phyloP scores from a whole-genome alignment of 1,140 invertebrate genomes.

The Bombus pyrosoma region DNA sequence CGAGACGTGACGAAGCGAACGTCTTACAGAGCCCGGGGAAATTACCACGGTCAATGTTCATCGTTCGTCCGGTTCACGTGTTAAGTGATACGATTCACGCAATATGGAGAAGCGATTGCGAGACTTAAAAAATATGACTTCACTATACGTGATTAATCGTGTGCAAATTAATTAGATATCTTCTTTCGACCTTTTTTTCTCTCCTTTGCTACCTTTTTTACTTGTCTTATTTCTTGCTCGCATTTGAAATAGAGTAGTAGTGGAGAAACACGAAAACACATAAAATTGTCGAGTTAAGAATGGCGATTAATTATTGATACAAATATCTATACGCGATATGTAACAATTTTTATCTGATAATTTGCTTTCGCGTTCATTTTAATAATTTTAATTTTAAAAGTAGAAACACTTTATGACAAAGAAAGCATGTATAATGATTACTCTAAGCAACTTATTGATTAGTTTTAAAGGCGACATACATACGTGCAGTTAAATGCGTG shows the following conservation, averaged over 20 bases:
- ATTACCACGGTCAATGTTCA: constrained; percentile 73
- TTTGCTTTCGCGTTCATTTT: background rate
- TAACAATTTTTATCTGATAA: background rate
- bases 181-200: background rate
- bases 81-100: constrained; percentile 25
- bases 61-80: constrained; percentile 40
- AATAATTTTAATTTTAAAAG: background rate
- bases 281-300: background rate
- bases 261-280: background rate
- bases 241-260: background rate
- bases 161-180: background rate
- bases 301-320: background rate
- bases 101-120: constrained; percentile 12
- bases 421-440: background rate
- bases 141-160: background rate
- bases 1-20: constrained; percentile 52
- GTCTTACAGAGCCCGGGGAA: constrained; percentile 64
- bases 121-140: background rate
- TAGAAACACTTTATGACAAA: background rate
- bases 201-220: background rate
- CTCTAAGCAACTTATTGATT: constrained; percentile 38
- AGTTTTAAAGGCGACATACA: constrained; percentile 17
- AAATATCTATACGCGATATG: background rate
- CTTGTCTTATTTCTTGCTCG: background rate
- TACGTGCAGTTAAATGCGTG: constrained; percentile 1